Base-by-base conservation (phyloP, 2,888 invertebrate species). In the Zaprionus obscuricornis region DNA sequence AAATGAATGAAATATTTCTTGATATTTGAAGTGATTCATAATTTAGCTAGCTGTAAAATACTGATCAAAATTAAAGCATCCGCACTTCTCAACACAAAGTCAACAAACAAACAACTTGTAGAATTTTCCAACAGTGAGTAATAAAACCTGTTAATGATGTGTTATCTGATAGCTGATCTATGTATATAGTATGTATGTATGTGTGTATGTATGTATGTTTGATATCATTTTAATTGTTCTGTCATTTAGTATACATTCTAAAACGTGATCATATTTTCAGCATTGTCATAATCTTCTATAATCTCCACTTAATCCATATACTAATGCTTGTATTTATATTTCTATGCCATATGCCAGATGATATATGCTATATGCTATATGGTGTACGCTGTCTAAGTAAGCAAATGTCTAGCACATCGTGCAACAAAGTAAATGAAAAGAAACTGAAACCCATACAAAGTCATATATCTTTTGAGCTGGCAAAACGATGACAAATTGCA, bases 401-500 rank as follows among this genome's bases (percentile, higher is more conserved):
- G 26, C 36, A 40, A 75, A 54, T 49, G n/a, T n/a, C n/a, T n/a
- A 49, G 31, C 65, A 47, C 29, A 46, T 31, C 54, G 52, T 46
- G 73, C 73, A 37, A 49, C 24, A 68, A 62, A 34, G 85, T 77
- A 59, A 77, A 85, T 77, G 85, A 77, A 60, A 47, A 47, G 42
- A 54, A 59, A 56, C 60, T 59, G 67, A 39, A 55, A 42, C 68
- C 51, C 83, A 82, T 72, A 62, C 63, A 57, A 59, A 74, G 85
- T 74, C 85, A 82, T 82, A 67, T 78, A 67, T 77, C 85, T 82
- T 66, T 55, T 42, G n/a, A n/a, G 56, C 85, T 83, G 81, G 78
- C 78, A 85, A 78, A 78, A 82, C 86, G 81, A 86, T 82, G 81
- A 82, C 81, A 82, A 82, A 82, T 82, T 82, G 86, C 81, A 81